Conservation (phyloP, 2,888 invertebrate genomes). For the Caenorhabditis macrosperma region DNA sequence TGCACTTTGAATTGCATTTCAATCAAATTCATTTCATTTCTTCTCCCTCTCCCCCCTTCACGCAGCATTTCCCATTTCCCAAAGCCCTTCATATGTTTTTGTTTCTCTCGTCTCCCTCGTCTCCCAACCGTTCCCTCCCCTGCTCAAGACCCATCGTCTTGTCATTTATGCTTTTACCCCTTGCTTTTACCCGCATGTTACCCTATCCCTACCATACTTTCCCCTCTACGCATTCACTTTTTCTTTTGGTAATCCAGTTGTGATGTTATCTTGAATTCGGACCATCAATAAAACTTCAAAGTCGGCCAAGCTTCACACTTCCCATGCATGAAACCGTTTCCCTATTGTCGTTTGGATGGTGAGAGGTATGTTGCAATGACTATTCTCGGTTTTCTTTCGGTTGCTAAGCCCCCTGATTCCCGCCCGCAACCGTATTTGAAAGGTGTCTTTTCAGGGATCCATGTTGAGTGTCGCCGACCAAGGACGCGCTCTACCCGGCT, state of each 20-base stretch:
- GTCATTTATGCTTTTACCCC: conserved; percentile 5
- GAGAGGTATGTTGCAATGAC: not conserved
- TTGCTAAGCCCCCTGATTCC: too few relatives aligned
- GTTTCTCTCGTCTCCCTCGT: too few relatives aligned
- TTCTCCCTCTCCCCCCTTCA: conserved; percentile 8
- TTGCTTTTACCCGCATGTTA: conserved; percentile 29
- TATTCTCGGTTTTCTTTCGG: not conserved
- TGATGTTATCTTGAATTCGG: conserved; percentile 14
- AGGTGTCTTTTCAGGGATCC: conserved; percentile 35
- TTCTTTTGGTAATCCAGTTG: conserved; percentile 20
- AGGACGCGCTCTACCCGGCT: conserved; percentile 72
- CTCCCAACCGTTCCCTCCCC: conserved; percentile 4
- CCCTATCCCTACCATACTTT: conserved; percentile 24
- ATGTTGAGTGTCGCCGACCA: conserved; percentile 44
- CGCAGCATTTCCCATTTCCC: conserved; percentile 43
- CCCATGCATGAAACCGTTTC: conserved; percentile 16
- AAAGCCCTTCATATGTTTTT: conserved; percentile 4
- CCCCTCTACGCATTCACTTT: conserved; percentile 14
- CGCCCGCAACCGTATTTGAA: conserved; percentile 16
- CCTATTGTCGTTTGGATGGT: too few relatives aligned
- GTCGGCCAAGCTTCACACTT: not conserved
- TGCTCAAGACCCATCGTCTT: conserved; percentile 5
- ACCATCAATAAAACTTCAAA: conserved; percentile 15
- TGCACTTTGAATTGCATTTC: conserved; percentile 59
- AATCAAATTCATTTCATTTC: too few relatives aligned